Evolutionary conservation across 1,140 invertebrate species (phyloP).

Genomic region (Cyrtorhinus lividipennis): DNA sequence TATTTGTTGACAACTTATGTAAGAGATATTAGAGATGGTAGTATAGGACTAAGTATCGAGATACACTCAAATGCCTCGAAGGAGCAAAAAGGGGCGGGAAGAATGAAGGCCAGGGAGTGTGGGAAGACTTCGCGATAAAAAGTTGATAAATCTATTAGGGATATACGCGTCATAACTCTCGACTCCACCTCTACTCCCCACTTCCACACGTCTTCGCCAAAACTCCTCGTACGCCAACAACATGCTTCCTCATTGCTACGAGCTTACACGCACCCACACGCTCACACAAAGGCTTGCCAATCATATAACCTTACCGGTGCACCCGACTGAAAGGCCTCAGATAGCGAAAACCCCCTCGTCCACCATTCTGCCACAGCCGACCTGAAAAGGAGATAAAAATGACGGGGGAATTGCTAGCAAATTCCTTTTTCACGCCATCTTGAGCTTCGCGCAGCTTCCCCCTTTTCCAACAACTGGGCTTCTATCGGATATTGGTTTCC

Average conservation of each 20-base stretch:
- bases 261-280: too few species aligned
- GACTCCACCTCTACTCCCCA: too few species aligned
- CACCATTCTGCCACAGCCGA: background rate
- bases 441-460: background rate
- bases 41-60: too few species aligned
- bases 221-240: background rate
- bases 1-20: too few species aligned
- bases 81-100: background rate
- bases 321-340: constrained; percentile 3
- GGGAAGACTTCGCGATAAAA: background rate
- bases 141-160: constrained; percentile 8
- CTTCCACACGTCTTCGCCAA: background rate
- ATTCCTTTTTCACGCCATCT: constrained; percentile 9
- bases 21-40: too few species aligned
- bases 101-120: background rate
- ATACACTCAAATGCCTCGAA: too few species aligned
- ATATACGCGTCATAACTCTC: constrained; percentile 4
- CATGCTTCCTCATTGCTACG: background rate
- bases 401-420: constrained; percentile 9
- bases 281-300: constrained; percentile 7
- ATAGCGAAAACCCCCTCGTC: background rate
- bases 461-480: background rate
- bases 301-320: constrained; percentile 4
- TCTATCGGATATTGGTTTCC: constrained; percentile 6
- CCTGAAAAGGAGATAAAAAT: constrained; percentile 6